A percentile compares a stretch with the other conserved stretches of the same genome.
These are phyloP conservation scores for Emesis russula DNA, from an alignment of 2,888 invertebrate species.

Conservation along the genomic window DNA sequence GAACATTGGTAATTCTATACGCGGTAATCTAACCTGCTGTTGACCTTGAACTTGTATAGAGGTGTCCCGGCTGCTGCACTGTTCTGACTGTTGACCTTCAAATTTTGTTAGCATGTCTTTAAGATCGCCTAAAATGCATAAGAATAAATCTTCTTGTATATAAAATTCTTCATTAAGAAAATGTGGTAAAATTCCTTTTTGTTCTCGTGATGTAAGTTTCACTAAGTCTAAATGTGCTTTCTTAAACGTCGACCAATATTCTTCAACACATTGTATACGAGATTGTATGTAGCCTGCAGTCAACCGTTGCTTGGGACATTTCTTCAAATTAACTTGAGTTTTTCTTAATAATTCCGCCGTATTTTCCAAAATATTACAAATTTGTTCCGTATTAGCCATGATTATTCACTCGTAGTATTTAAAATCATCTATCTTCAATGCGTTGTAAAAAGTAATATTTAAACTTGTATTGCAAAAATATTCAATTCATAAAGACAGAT, in stretches of 20 bases:
- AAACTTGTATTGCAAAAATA: not conserved
- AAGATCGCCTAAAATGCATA: not conserved
- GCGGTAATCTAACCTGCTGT: not conserved
- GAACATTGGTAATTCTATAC: not conserved
- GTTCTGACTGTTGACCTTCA: not conserved
- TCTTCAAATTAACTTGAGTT: not conserved
- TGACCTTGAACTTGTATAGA: not conserved
- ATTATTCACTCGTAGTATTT: not conserved
- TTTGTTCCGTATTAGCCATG: not conserved
- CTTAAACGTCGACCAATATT: not conserved
- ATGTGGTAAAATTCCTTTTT: not conserved
- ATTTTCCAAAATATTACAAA: not conserved
- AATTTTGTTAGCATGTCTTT: not conserved
- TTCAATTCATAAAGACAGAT: not conserved
- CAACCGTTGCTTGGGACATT: not conserved
- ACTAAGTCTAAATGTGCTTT: not conserved
- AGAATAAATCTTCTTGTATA: not conserved
- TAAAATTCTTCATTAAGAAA: not conserved
- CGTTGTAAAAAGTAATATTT: not conserved
- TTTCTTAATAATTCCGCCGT: not conserved
- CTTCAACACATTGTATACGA: not conserved
- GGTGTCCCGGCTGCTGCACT: not conserved
- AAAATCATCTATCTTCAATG: not conserved
- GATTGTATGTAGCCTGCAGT: not conserved
- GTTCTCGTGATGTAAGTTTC: not conserved